phyloP scores from a whole-genome alignment of 2,113 vertebrate species.

The Elanoides forficatus region DNA sequence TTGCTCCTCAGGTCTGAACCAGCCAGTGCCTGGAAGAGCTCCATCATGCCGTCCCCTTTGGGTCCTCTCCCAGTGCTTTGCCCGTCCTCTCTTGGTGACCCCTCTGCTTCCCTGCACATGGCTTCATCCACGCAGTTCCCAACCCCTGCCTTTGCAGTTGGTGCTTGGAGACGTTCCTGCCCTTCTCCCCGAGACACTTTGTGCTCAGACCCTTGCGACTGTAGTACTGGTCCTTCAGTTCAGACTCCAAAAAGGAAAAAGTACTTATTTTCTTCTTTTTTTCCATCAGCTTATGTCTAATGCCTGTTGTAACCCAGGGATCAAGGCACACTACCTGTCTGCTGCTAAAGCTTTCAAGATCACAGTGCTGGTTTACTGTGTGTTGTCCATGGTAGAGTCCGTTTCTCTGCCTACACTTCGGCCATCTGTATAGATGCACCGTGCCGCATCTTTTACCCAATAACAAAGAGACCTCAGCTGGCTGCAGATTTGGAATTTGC shows the following conservation, averaged over 20 bases:
- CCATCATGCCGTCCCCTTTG: fast-evolving
- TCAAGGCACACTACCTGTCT: not conserved
- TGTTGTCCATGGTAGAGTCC: not conserved
- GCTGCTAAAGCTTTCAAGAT: not conserved
- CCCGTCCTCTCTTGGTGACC: not conserved
- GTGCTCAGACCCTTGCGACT: not conserved
- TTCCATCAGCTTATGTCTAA: not conserved
- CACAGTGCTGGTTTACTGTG: not conserved
- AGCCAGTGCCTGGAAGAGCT: not conserved
- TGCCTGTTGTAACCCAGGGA: not conserved
- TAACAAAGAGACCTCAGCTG: not conserved
- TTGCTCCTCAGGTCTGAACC: not conserved
- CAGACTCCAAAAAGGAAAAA: not conserved
- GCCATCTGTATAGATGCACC: not conserved
- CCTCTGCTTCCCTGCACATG: not conserved
- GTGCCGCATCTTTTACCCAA: not conserved
- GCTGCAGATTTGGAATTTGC: not conserved
- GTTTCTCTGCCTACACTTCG: not conserved
- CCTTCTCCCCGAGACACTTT: not conserved
- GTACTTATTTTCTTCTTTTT: not conserved
- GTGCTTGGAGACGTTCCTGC: not conserved
- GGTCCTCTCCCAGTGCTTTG: not conserved
- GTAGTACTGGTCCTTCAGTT: not conserved
- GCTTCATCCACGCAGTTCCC: not conserved
- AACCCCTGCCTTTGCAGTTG: not conserved